Evolutionary conservation across 2,113 vertebrate species (phyloP).

Genomic region (Cavia aperea): DNA sequence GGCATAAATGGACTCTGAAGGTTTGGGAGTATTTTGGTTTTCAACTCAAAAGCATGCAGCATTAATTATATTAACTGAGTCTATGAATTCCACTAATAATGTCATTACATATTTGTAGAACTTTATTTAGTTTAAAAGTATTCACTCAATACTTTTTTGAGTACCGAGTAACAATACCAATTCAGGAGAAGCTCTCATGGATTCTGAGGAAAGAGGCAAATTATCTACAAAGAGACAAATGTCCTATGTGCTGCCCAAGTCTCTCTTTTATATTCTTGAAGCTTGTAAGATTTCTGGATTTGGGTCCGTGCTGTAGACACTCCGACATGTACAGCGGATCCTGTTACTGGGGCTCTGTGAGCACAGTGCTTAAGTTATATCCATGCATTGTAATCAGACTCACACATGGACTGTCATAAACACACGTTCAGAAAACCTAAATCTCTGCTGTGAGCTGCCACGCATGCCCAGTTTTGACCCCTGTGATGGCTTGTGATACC

Average conservation of each 20-base stretch:
- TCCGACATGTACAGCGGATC: neutral
- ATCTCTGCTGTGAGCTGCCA: neutral
- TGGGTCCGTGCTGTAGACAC: accelerated
- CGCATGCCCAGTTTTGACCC: neutral
- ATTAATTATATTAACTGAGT: neutral
- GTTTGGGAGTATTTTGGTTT: neutral
- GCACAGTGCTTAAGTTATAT: neutral
- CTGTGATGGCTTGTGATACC: no score
- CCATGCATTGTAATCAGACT: neutral
- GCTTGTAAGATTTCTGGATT: no score
- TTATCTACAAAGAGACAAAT: accelerated
- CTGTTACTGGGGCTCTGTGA: neutral
- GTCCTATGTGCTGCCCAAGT: no score
- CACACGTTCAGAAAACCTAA: neutral
- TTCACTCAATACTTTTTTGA: neutral
- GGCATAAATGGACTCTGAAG: neutral
- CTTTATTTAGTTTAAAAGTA: neutral
- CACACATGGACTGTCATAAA: neutral
- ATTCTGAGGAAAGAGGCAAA: neutral
- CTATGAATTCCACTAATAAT: neutral
- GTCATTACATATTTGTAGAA: neutral
- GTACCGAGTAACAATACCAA: neutral
- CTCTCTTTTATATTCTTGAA: neutral
- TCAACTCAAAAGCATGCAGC: neutral
- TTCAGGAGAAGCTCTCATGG: neutral